These are phyloP conservation scores for Porites rus DNA, from an alignment of 92 coral and sea anemone genomes.

Conservation along the genomic window DNA sequence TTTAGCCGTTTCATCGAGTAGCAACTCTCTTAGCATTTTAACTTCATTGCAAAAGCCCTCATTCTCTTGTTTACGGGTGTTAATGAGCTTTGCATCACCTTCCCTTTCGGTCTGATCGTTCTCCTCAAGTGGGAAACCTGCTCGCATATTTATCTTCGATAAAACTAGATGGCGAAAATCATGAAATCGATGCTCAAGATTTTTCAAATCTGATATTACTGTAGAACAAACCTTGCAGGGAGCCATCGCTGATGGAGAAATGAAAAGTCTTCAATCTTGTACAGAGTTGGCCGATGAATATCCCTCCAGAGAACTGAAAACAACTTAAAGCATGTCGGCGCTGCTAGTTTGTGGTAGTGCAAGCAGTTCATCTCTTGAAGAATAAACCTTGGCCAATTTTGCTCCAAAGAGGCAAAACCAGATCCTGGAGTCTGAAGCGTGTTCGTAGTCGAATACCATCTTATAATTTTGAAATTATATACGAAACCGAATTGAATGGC, in stretches of 20 bases:
- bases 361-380: constrained; percentile 26
- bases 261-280: neutral
- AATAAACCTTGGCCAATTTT: constrained; percentile 9
- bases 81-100: constrained; percentile 4
- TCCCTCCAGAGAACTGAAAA: neutral
- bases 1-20: neutral
- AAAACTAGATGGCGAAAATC: constrained; percentile 2
- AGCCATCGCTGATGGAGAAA: neutral
- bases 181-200: neutral
- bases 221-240: neutral
- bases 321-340: neutral
- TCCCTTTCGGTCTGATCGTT: neutral
- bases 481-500: too few species aligned
- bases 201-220: neutral
- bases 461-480: too few species aligned
- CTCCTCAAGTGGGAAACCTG: neutral
- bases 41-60: neutral
- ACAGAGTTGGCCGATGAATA: neutral
- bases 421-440: neutral
- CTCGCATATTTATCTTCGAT: constrained; percentile 11
- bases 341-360: constrained; percentile 12
- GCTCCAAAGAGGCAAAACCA: constrained; percentile 26
- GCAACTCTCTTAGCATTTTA: neutral
- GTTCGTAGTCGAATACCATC: too few species aligned
- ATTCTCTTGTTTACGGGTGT: constrained; percentile 8